Conservation (phyloP, 2,113 vertebrate species). For the Pterocles burchelli region DNA sequence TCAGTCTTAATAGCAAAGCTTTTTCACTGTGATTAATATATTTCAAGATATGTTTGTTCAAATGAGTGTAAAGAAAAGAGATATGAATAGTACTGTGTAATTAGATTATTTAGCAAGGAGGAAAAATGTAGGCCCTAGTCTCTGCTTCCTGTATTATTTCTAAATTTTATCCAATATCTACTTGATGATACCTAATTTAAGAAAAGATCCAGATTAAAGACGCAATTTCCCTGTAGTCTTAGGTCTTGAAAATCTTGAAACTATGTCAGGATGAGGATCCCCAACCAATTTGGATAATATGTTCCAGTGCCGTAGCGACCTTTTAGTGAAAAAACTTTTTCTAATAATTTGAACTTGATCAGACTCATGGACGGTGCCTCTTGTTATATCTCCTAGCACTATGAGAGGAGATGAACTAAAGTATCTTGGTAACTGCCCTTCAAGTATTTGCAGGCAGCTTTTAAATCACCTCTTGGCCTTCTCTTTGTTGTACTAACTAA, state of each 20-base stretch:
- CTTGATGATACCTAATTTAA: background rate
- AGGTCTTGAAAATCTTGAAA: background rate
- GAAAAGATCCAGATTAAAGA: background rate
- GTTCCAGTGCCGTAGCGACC: background rate
- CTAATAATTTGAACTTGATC: background rate
- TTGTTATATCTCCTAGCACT: background rate
- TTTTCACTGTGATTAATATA: background rate
- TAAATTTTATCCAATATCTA: background rate
- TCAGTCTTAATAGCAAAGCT: background rate
- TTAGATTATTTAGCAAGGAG: background rate
- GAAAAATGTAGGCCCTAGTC: background rate
- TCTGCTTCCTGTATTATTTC: background rate
- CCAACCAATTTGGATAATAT: background rate
- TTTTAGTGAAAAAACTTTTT: background rate
- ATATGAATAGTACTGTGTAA: background rate
- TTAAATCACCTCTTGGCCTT: background rate
- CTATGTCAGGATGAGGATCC: background rate
- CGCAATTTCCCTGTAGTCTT: background rate
- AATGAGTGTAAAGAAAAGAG: background rate
- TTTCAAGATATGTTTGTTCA: background rate
- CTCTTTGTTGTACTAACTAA: background rate
- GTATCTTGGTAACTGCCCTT: background rate
- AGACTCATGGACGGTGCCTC: background rate
- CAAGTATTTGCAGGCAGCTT: background rate
- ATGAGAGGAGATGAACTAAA: background rate